These are phyloP conservation scores for Monarcha castaneiventris DNA, from an alignment of 2,113 vertebrate genomes.

Conservation along the genomic window DNA sequence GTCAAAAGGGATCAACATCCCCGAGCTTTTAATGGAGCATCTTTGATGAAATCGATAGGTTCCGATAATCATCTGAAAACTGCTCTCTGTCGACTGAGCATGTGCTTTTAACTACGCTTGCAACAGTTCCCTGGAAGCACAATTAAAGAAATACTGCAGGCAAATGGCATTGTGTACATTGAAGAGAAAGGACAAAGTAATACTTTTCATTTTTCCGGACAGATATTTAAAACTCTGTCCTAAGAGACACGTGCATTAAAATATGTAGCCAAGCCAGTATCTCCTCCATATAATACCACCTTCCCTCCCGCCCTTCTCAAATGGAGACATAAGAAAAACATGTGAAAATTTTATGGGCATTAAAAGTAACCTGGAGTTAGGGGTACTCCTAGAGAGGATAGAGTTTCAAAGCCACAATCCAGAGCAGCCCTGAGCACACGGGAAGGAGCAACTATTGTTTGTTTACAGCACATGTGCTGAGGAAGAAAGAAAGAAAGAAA, in stretches of 20 bases:
- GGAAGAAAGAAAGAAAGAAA: too few relatives aligned
- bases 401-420: constrained; percentile 54
- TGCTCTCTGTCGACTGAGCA: background rate
- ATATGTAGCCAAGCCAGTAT: constrained; percentile 5
- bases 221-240: background rate
- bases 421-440: constrained; percentile 6
- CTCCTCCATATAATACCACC: background rate
- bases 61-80: constrained; percentile 5
- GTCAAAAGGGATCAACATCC: background rate
- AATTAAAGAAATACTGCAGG: background rate
- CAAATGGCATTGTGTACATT: background rate
- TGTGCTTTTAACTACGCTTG: constrained; percentile 1
- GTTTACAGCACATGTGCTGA: constrained; percentile 31
- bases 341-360: constrained; percentile 60
- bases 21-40: constrained; percentile 6
- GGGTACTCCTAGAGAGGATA: constrained; percentile 26
- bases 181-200: background rate
- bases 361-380: constrained; percentile 58
- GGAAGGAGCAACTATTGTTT: constrained; percentile 24
- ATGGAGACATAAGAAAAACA: constrained; percentile 63
- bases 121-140: background rate
- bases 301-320: constrained; percentile 11
- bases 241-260: background rate
- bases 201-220: background rate
- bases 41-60: constrained; percentile 45